Evolutionary conservation across 2,888 invertebrate species (phyloP), one percentile per base, ranked within the genome.

Genomic region (Esperia sulphurella): DNA sequence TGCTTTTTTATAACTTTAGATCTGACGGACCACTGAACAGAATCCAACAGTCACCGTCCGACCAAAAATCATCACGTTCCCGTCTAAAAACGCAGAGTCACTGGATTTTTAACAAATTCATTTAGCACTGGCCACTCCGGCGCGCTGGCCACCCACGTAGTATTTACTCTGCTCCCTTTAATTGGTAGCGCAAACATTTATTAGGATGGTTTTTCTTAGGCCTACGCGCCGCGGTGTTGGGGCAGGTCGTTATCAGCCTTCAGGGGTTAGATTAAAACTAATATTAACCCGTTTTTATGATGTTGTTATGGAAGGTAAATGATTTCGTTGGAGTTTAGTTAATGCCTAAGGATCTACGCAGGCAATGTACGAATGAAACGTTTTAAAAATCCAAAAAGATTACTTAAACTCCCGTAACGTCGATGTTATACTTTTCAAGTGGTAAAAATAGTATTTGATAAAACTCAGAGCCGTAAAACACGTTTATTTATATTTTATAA

Each of bases 141-240:
- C 52, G 58, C 52, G 55, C 53, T 50, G 80, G 70, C 85, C 88
- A 87, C 88, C 83, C 88, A 87, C 77, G 61, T 43, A 49, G 49
- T 81, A 69, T 86, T 83, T 75, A 60, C 65, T 54, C 62, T 64
- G 77, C 78, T 71, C 72, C 65, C 71, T 84, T 85, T 88, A 86
- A 86, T 87, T 83, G 84, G 68, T 71, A 74, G 70, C 58, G 68
- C 77, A 82, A 87, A 87, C 82, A 84, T 79, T 75, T 72, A 78
- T 75, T 75, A 70, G 69, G 67, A 71, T 61, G 57, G 52, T 65
- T 66, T 54, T 68, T 70, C 63, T 65, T 56, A 52, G 54, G 55
- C 49, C 51, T 54, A 55, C 59, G 44, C 53, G 50, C 45, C 50
- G 44, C 41, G 43, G 46, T 61, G 63, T 78, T 75, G 71, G 58